Conservation (phyloP, 2,888 invertebrate genomes). For the Homarus gammarus region DNA sequence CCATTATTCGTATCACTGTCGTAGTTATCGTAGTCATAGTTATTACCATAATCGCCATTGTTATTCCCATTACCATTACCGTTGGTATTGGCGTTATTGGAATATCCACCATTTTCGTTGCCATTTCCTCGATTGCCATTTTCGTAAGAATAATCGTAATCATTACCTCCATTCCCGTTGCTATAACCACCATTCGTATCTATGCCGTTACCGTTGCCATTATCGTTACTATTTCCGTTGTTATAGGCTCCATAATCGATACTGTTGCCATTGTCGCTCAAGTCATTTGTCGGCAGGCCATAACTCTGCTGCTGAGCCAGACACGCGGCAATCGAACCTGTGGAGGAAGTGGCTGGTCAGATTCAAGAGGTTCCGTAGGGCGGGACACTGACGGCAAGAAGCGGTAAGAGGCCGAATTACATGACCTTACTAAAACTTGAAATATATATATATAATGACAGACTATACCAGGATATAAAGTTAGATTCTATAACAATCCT, state of each 20-base stretch:
- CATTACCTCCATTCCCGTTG: neutral
- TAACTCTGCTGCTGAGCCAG: neutral
- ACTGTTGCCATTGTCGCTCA: neutral
- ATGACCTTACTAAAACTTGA: neutral
- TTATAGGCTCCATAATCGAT: too few species aligned
- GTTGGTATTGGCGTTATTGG: neutral
- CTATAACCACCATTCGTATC: neutral
- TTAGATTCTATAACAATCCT: too few species aligned
- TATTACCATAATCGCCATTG: too few species aligned
- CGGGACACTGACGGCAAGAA: neutral
- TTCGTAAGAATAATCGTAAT: neutral
- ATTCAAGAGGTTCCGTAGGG: neutral
- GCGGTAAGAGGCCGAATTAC: too few species aligned
- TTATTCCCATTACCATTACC: neutral
- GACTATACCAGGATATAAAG: constrained; percentile 2
- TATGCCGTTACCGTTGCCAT: neutral
- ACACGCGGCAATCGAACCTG: neutral
- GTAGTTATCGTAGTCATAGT: too few species aligned
- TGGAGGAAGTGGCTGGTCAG: neutral
- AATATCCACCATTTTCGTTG: neutral
- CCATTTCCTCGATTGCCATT: neutral
- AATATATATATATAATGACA: constrained; percentile 6
- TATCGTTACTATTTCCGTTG: too few species aligned
- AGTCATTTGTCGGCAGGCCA: neutral
- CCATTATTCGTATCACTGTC: neutral